Evolutionary conservation across 2,113 vertebrate genomes (phyloP), one percentile per base, ranked within the genome.

Genomic region (Callopanchax toddi): DNA sequence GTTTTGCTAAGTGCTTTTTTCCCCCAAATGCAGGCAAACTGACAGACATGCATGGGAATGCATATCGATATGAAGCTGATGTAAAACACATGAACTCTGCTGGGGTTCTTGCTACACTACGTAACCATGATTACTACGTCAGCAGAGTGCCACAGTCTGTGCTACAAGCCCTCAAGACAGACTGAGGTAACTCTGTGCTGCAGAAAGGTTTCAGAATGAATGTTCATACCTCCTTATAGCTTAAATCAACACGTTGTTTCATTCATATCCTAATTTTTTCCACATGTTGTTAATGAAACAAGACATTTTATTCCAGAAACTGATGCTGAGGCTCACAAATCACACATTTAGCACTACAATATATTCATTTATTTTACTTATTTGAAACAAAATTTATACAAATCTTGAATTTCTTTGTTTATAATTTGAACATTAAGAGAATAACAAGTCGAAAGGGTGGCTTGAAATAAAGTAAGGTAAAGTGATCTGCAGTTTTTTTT

Each of bases 21-120:
- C 43, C 57, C 53, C 23, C 23, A 59, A 26, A 11, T 78, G 57
- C 71, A 99, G 97, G 97, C 45, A 95, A 93, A 78, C 85, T 99
- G 79, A 98, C 97, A 0, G 97, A 99, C 78, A 92, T 99, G 78
- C 91, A 92, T 67, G 96, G 97, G 7, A 96, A 96, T 37, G 39
- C 91, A 5, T 96, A 96, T 74, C 52, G 88, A 37, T 99, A 99
- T 32, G 79, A 95, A 22, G 96, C 95, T 43, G 89, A 94, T 0
- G 95, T 99, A 42, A 96, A 98, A 74, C 95, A 96, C 83, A 96
- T 98, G 95, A 99, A 99, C 82, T 96, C 97, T 0, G 95, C 94
- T 0, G 97, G 97, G 0, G 95, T 99, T 54, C 93, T 99, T 23
- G 97, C 96, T 3, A 81, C 95, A 0, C 88, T 99, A 53, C 91